Evolutionary conservation across 2,888 invertebrate species (phyloP), one percentile per base, ranked within the genome.

Genomic region (Ptychoptera contaminata): DNA sequence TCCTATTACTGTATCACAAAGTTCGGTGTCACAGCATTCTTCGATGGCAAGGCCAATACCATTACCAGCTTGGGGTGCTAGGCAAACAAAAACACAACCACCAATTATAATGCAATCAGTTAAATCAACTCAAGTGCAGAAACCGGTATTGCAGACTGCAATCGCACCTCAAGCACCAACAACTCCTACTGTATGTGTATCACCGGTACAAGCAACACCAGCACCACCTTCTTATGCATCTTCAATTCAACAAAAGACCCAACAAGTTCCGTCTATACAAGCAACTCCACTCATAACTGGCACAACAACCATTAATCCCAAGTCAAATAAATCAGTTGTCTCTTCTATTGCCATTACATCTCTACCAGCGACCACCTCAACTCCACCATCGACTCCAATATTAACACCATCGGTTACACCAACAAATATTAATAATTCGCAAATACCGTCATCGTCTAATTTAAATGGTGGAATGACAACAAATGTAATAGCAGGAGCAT

Each of bases 31-130:
- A 15, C 70, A 77, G 30, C 74, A 77, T 42, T 72, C 75, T 42
- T 66, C 73, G 6, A 76, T 81, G 74, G 76, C 81, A 37, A 72
- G 85, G 51, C 85, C 87, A 5, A 82, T 86, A 50, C 86, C 91
- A 4, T 68, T 85, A 45, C 82, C 81, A 60, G 82, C 86, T 40
- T 85, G 90, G 79, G 81, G 82, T 46, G 84, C 87, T 45, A 66
- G 63, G 47, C 92, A 92, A 62, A 81, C 88, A 35, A 86, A 83
- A 57, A 82, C 90, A 15, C 91, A 91, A 58, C 84, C 90, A 41
- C 91, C 92, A 8, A 87, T 94, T 51, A 92, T 94, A 50, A 94
- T 93, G 91, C 92, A 93, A 62, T 88, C 91, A 30, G 94, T 94
- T 14, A 90, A 90, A 63, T 91, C 91, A 68, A 91, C 91, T 14